Conservation (phyloP, 2,888 invertebrate species). For the Mythimna vitellina region DNA sequence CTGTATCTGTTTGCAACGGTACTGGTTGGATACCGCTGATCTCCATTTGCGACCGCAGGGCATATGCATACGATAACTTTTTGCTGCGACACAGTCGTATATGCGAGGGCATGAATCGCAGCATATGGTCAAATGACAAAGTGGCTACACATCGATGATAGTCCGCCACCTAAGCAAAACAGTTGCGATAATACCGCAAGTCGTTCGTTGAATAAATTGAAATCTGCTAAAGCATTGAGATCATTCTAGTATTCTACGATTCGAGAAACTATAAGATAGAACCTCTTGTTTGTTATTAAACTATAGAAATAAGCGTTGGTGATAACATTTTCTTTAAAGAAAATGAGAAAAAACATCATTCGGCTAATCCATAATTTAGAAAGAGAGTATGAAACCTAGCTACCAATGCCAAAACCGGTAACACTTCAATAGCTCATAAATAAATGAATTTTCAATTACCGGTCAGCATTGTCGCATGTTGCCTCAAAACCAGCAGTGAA, state of each 20-base stretch:
- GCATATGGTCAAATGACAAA: constrained; percentile 53
- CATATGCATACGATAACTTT: constrained; percentile 54
- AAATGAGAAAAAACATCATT: not conserved
- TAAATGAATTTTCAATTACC: constrained; percentile 47
- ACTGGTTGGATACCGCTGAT: constrained; percentile 56
- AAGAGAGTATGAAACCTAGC: not conserved
- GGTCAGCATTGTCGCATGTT: constrained; percentile 39
- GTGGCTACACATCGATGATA: constrained; percentile 45
- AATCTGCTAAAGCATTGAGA: not conserved
- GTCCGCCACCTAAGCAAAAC: constrained; percentile 26
- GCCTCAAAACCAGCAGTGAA: constrained; percentile 49
- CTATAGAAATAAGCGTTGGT: not conserved
- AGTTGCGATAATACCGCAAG: constrained; percentile 15
- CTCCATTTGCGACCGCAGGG: constrained; percentile 54
- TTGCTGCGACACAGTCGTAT: constrained; percentile 38
- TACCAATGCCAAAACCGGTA: not conserved
- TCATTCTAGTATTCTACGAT: not conserved
- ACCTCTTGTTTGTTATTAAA: not conserved
- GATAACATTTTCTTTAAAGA: not conserved
- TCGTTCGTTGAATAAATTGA: constrained; percentile 16
- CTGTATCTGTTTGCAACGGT: constrained; percentile 60
- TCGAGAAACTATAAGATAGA: not conserved
- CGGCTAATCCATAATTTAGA: not conserved
- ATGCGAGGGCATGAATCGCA: constrained; percentile 19
- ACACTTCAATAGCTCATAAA: constrained; percentile 32